Percentiles rank a stretch among this genome's conserved stretches.
These are phyloP conservation scores for Drosophila aff. DNA, from an alignment of 1,140 invertebrate genomes.

Conservation along the genomic window DNA sequence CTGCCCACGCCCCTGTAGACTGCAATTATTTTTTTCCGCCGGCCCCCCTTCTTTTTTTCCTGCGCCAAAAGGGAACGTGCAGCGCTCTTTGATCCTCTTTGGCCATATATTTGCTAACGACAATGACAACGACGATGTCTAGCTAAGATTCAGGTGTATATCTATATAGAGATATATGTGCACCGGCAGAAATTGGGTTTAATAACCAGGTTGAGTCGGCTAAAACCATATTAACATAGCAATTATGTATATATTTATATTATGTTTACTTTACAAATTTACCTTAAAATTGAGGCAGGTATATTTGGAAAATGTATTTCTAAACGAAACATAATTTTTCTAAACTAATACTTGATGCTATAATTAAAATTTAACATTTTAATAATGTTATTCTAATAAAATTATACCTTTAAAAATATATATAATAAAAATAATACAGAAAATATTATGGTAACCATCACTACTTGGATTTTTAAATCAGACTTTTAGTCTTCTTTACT, in stretches of 20 bases:
- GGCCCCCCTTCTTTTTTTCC: constrained; percentile 3
- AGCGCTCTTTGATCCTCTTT: constrained; percentile 76
- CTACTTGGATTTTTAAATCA: not conserved
- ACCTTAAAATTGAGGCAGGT: not conserved
- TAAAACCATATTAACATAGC: not conserved
- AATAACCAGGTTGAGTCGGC: too few species aligned
- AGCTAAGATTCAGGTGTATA: constrained; percentile 57
- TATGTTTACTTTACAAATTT: not conserved
- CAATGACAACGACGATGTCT: constrained; percentile 73
- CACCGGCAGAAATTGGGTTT: not conserved
- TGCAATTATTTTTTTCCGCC: constrained; percentile 57
- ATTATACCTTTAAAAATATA: not conserved
- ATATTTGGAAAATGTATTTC: too few species aligned
- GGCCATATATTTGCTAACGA: constrained; percentile 80
- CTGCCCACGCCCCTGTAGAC: constrained; percentile 6
- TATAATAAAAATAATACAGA: too few species aligned
- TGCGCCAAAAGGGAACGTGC: constrained; percentile 52
- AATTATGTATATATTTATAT: not conserved
- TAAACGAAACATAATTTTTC: too few species aligned
- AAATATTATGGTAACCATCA: not conserved
- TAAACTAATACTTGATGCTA: not conserved
- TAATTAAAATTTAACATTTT: not conserved
- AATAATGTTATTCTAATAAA: not conserved
- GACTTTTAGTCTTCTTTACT: too few species aligned
- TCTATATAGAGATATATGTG: constrained; percentile 6